Conservation (phyloP, 2,113 vertebrate species). For the Ammodytes marinus region DNA sequence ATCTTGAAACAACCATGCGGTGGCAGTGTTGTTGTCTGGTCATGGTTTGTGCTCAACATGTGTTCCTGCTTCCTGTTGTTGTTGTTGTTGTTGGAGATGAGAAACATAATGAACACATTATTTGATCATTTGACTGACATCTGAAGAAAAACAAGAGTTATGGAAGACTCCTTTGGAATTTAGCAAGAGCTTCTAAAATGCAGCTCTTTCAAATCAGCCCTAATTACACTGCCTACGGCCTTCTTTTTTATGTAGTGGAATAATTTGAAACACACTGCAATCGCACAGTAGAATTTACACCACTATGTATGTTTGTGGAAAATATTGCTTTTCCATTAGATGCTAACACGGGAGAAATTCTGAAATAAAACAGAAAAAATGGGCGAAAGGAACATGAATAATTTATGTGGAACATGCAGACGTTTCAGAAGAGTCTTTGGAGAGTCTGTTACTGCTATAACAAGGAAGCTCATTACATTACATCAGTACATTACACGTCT, state of each 20-base stretch:
- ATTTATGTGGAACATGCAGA: background rate
- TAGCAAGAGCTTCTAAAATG: background rate
- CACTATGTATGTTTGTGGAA: too few relatives aligned
- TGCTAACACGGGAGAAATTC: background rate
- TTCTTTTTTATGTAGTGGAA: background rate
- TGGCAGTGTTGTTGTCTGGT: slow-evolving; percentile 26
- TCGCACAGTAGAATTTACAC: background rate
- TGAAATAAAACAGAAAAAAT: background rate
- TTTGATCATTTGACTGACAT: background rate
- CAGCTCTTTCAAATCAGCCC: background rate
- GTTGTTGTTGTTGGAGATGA: slow-evolving; percentile 8
- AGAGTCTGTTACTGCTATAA: background rate
- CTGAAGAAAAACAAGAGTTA: slow-evolving; percentile 1
- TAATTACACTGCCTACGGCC: background rate
- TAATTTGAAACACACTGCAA: background rate
- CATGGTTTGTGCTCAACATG: background rate
- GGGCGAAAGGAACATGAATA: background rate
- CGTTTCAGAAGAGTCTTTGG: background rate
- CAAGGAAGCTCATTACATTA: slow-evolving; percentile 24
- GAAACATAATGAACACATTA: slow-evolving; percentile 1
- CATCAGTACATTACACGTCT: slow-evolving; percentile 20
- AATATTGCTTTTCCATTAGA: too few relatives aligned
- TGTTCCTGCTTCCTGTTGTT: slow-evolving; percentile 4
- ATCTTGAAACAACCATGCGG: background rate
- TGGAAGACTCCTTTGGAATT: slow-evolving; percentile 11